phyloP scores from a whole-genome alignment of 2,888 invertebrate genomes.

The Meta bourneti region DNA sequence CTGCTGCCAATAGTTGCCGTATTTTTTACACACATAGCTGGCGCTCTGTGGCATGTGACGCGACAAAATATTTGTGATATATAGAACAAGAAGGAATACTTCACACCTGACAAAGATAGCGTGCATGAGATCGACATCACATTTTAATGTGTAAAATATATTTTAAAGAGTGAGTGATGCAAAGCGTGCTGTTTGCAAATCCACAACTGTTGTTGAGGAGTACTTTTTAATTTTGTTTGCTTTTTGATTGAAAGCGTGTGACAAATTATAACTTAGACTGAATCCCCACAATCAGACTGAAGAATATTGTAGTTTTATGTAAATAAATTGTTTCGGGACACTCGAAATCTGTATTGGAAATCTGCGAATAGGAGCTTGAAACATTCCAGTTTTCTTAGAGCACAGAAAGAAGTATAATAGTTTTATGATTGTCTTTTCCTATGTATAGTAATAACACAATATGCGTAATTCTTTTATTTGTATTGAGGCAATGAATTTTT shows the following conservation, averaged over 20 bases:
- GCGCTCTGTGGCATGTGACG: constrained; percentile 5
- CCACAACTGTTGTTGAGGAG: neutral
- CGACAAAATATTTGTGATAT: constrained; percentile 60
- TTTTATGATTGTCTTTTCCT: neutral
- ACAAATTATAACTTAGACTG: neutral
- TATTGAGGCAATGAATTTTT: neutral
- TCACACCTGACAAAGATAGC: neutral
- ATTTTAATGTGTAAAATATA: constrained; percentile 53
- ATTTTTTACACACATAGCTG: neutral
- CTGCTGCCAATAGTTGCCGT: constrained; percentile 25
- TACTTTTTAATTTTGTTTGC: constrained; percentile 40
- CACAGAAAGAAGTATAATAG: constrained; percentile 19
- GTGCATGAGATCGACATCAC: constrained; percentile 10
- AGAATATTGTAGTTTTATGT: constrained; percentile 42
- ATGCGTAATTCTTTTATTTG: neutral
- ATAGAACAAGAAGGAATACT: constrained; percentile 39
- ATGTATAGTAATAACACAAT: neutral
- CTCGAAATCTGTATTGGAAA: constrained; percentile 30
- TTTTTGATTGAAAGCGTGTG: neutral
- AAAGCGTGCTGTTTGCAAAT: constrained; percentile 16
- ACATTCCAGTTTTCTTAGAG: constrained; percentile 58
- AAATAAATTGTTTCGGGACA: constrained; percentile 40
- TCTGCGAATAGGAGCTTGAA: constrained; percentile 66
- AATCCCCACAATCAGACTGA: constrained; percentile 25
- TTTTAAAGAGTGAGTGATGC: constrained; percentile 55